Base-by-base conservation (phyloP, 2,797 vertebrate species). In the Periophthalmus magnuspinnatus region DNA sequence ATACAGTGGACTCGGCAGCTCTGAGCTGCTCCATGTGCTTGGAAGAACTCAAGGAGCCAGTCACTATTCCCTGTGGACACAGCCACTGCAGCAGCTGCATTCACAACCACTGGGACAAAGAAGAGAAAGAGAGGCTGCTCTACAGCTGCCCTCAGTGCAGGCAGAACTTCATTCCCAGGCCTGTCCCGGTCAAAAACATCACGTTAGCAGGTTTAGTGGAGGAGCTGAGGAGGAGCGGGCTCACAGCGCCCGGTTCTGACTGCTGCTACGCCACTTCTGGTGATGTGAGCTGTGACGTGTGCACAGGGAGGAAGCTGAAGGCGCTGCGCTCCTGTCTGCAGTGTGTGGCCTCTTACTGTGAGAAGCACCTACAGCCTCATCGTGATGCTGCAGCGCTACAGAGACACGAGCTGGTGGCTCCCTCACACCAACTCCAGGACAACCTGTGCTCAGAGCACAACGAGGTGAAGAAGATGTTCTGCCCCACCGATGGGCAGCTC, bases 391-490 rank as follows among this genome's bases (percentile, higher is more conserved):
- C 59, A n/a, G 59, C 17, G 17, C 33, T 61, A 38, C 59, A 61
- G 34, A 61, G 33, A 61, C 59, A 61, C 59, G 59, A 61, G 59
- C 59, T 61, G 59, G 59, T 61, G 59, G 59, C 19, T 9, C 59
- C 60, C 13, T 63, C 38, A 21, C n/a, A 63, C 60, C 13, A 41
- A n/a, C 60, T 41, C 60, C 60, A 63, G 60, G 38, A 45, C 11
- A 63, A 63, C 36, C n/a, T 63, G 34, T 63, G 60, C 59, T 61
- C 34, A 21, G 32, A 38, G 33, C 59, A 61, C 59, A 61, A 38
- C 33, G 34, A 60, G 58, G 58, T 60, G 32, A 60, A 60, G 58
- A 60, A 60, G n/a, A n/a, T n/a, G n/a, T n/a, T n/a, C n/a, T n/a
- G n/a, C n/a, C n/a, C n/a, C n/a, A n/a, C n/a, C n/a, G n/a, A n/a